Percentiles rank a stretch among this genome's conserved stretches.
Evolutionary conservation across 1,140 invertebrate species (phyloP).

Genomic region (Melipona quadrifasciata): DNA sequence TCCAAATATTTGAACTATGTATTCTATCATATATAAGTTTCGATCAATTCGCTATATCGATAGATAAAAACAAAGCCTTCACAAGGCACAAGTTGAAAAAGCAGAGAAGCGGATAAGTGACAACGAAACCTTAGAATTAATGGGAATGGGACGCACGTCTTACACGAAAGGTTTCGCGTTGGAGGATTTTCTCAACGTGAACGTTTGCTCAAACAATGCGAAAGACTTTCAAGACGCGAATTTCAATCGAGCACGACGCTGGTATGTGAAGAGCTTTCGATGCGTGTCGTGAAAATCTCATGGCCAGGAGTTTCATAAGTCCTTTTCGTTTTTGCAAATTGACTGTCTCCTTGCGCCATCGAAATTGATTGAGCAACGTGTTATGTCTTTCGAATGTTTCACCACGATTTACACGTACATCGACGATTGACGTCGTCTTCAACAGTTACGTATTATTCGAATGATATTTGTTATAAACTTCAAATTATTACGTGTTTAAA

Average conservation of each 20-base stretch:
- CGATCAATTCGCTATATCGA: background rate
- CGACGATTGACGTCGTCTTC: background rate
- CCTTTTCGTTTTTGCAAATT: background rate
- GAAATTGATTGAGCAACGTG: background rate
- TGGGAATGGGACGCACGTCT: background rate
- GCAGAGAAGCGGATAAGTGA: background rate
- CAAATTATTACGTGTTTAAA: no score
- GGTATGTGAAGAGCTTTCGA: background rate
- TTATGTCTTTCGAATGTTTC: background rate
- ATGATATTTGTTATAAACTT: no score
- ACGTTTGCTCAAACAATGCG: background rate
- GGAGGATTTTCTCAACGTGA: no score
- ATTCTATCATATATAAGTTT: no score
- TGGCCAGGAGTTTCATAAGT: conserved; percentile 1
- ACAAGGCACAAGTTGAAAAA: background rate
- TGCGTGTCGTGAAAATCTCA: background rate
- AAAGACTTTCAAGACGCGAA: background rate
- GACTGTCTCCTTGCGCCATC: background rate
- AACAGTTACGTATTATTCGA: no score
- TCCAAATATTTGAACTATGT: no score
- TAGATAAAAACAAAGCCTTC: background rate
- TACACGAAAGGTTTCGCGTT: background rate
- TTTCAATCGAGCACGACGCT: background rate
- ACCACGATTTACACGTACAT: background rate
- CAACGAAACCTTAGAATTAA: background rate